Evolutionary conservation across 2,113 vertebrate genomes (phyloP), one percentile per base, ranked within the genome.

Genomic region (Pterocles orientalis): DNA sequence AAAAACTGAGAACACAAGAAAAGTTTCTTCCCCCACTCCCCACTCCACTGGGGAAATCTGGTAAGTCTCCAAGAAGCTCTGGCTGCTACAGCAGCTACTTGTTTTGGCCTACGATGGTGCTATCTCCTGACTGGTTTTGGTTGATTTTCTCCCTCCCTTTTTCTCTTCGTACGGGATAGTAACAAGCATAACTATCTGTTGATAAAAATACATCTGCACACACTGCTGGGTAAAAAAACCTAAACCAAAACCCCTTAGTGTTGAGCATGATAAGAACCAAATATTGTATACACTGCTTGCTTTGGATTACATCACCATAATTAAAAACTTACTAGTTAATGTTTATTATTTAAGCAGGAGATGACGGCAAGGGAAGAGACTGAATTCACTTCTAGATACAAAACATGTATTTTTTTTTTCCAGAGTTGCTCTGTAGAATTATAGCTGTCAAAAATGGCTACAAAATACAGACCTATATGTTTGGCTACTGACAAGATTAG

Each of bases 1-100:
- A 97, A 97, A 97, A 94, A 43, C 57, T 92, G 93, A 97, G 90
- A 96, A 96, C 87, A 85, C 69, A 88, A 97, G 51, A 82, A 77
- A 76, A 86, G 57, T 92, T 82, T 86, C 71, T 60, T 78, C 72
- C 85, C 53, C n/a, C 36, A 33, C 26, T 50, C 82, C 57, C 25
- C 48, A 48, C 12, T 80, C 70, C 50, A 73, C 69, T 64, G 57
- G 57, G 94, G 83, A 94, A 95, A 83, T 81, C 28, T 73, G 64
- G 36, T 29, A 61, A 62, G 84, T 87, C 77, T 93, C 82, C 86
- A 41, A 82, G 88, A 58, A 91, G 28, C 57, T 92, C 75, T 92
- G 71, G 87, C 81, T 86, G 80, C 86, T 48, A 72, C n/a, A 7
- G 58, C 71, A 76, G 62, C 72, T 51, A 36, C 60, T 87, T 7